Conservation (phyloP, 2,888 invertebrate genomes). For the Hypercompe scribonia region DNA sequence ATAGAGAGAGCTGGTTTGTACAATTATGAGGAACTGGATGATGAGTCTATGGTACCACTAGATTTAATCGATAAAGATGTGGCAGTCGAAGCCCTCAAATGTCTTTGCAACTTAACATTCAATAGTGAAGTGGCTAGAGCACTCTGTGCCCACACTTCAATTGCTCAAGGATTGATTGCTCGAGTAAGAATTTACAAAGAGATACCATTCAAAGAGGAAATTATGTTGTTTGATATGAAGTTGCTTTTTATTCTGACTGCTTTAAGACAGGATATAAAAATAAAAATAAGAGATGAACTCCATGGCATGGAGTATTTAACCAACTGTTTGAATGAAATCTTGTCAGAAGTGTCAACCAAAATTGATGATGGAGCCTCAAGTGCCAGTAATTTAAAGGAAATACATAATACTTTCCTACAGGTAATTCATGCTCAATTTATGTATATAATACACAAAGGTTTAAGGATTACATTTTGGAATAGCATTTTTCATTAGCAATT, state of each 20-base stretch:
- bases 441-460: no score
- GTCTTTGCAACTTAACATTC: conserved; percentile 95
- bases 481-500: no score
- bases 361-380: conserved; percentile 57
- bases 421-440: conserved; percentile 45
- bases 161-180: conserved; percentile 90
- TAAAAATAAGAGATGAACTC: conserved; percentile 88
- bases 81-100: conserved; percentile 93
- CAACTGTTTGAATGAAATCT: conserved; percentile 88
- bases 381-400: conserved; percentile 55
- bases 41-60: conserved; percentile 67
- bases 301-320: conserved; percentile 90
- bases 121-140: conserved; percentile 86
- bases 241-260: conserved; percentile 96
- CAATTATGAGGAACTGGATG: conserved; percentile 71
- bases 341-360: conserved; percentile 73
- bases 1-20: conserved; percentile 89
- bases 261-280: conserved; percentile 89
- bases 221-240: conserved; percentile 95
- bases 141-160: conserved; percentile 86
- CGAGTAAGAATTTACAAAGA: conserved; percentile 90
- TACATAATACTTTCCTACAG: conserved; percentile 61
- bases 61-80: conserved; percentile 83
- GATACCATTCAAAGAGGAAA: conserved; percentile 88
- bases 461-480: no score